Evolutionary conservation across 2,888 invertebrate species (phyloP).

Genomic region (Hirtodrosophila alboralis): DNA sequence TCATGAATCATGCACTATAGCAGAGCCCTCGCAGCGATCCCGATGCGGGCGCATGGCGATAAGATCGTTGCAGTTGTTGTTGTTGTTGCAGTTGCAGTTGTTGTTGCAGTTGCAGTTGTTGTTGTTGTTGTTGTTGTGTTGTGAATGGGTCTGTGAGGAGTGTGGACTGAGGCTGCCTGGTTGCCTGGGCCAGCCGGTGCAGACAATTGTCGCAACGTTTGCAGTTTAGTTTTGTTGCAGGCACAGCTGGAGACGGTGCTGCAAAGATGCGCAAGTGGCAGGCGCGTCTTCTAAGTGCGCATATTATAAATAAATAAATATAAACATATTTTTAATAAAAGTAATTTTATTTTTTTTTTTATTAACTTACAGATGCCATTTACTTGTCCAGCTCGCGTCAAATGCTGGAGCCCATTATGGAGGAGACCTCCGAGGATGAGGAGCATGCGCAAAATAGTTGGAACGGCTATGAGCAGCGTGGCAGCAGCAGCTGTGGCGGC

Average conservation of each 20-base stretch:
- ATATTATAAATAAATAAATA: slow-evolving; percentile 2
- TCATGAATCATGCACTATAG: slow-evolving; percentile 45
- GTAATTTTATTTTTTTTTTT: neutral
- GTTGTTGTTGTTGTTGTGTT: no score
- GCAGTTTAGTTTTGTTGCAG: slow-evolving; percentile 48
- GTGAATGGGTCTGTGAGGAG: slow-evolving; percentile 18
- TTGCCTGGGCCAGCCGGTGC: slow-evolving; percentile 11
- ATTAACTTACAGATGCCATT: slow-evolving; percentile 77
- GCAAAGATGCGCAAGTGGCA: slow-evolving; percentile 56
- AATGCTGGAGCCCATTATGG: slow-evolving; percentile 92
- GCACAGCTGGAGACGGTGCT: slow-evolving; percentile 59
- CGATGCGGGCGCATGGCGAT: slow-evolving; percentile 45
- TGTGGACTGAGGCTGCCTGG: slow-evolving; percentile 1
- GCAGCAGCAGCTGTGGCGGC: slow-evolving; percentile 44
- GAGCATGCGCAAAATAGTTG: slow-evolving; percentile 81
- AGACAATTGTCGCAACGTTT: slow-evolving; percentile 35
- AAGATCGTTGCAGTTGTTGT: slow-evolving; percentile 37
- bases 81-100: slow-evolving; percentile 13
- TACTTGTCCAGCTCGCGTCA: slow-evolving; percentile 83
- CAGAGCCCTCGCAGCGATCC: slow-evolving; percentile 12
- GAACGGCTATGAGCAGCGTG: slow-evolving; percentile 77
- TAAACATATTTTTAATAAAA: slow-evolving; percentile 6
- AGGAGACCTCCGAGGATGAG: slow-evolving; percentile 93
- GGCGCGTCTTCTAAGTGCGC: slow-evolving; percentile 42
- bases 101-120: slow-evolving; percentile 2